phyloP scores from a whole-genome alignment of 2,888 invertebrate genomes.

The Azorinus chamasolen region DNA sequence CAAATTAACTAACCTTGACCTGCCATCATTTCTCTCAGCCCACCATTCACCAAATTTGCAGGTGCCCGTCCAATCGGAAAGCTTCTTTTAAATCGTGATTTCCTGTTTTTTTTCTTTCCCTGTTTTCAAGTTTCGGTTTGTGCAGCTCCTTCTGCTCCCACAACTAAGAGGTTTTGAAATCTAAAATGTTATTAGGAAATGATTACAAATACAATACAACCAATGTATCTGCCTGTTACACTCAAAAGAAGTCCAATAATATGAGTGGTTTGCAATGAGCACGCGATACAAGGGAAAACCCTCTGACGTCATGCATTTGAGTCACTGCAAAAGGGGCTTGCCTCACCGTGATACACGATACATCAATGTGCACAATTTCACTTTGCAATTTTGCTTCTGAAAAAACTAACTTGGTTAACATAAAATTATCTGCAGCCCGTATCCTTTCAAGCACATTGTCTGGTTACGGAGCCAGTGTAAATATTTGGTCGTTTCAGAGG shows the following conservation, averaged over 20 bases:
- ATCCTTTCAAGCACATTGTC: neutral
- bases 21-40: slow-evolving; percentile 59
- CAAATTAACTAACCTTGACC: slow-evolving; percentile 63
- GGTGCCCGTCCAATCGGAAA: slow-evolving; percentile 61
- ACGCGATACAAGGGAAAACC: slow-evolving; percentile 64
- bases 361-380: no score
- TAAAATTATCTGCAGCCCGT: no score
- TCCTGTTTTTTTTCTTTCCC: slow-evolving; percentile 1
- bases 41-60: slow-evolving; percentile 64
- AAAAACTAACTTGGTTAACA: no score
- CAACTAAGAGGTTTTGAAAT: no score
- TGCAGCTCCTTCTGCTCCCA: neutral
- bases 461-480: slow-evolving; percentile 20
- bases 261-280: neutral
- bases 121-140: no score
- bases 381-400: no score
- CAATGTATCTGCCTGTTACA: neutral
- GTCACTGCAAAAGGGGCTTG: slow-evolving; percentile 66
- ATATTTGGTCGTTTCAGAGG: slow-evolving; percentile 64
- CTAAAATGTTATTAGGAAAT: no score
- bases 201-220: no score
- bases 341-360: slow-evolving; percentile 22
- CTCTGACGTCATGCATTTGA: slow-evolving; percentile 72
- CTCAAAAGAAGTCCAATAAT: slow-evolving; percentile 8
- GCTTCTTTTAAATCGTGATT: slow-evolving; percentile 30